Evolutionary conservation across 2,797 vertebrate genomes (phyloP).

Genomic region (Valencia hispanica): DNA sequence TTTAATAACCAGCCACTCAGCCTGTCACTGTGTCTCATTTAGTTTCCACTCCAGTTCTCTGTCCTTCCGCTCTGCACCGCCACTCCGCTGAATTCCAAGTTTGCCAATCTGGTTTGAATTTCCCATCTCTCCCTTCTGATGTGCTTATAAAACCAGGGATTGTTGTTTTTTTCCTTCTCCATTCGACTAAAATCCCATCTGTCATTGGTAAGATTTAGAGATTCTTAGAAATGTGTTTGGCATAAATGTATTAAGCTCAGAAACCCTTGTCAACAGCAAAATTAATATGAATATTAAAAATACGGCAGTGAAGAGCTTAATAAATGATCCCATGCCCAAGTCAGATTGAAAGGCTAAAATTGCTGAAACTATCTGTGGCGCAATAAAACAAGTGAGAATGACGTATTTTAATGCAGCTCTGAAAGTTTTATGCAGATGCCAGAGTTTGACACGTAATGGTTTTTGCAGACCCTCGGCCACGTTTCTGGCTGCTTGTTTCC

Average conservation of each 20-base stretch:
- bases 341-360: constrained; percentile 7
- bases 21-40: constrained; percentile 46
- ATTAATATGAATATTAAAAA: constrained; percentile 18
- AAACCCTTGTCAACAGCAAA: constrained; percentile 18
- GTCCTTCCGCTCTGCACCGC: constrained; percentile 7
- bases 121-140: constrained; percentile 39
- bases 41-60: constrained; percentile 32
- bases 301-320: neutral
- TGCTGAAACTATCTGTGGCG: constrained; percentile 20
- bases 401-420: constrained; percentile 8
- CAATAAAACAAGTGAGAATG: constrained; percentile 6
- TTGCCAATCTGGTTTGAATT: constrained; percentile 69
- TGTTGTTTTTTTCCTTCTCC: constrained; percentile 23
- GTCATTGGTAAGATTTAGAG: constrained; percentile 8
- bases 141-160: constrained; percentile 33
- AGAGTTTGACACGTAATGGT: constrained; percentile 16
- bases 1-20: constrained; percentile 37
- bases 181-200: constrained; percentile 41
- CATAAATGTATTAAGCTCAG: constrained; percentile 29
- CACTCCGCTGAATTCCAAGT: constrained; percentile 29
- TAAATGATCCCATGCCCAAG: neutral
- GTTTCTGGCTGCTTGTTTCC: constrained; percentile 24
- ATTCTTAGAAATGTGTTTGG: constrained; percentile 40
- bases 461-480: constrained; percentile 30
- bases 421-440: constrained; percentile 5